Evolutionary conservation across 2,888 invertebrate species (phyloP), one percentile per base, ranked within the genome.

Genomic region (Cheilosia impressa): DNA sequence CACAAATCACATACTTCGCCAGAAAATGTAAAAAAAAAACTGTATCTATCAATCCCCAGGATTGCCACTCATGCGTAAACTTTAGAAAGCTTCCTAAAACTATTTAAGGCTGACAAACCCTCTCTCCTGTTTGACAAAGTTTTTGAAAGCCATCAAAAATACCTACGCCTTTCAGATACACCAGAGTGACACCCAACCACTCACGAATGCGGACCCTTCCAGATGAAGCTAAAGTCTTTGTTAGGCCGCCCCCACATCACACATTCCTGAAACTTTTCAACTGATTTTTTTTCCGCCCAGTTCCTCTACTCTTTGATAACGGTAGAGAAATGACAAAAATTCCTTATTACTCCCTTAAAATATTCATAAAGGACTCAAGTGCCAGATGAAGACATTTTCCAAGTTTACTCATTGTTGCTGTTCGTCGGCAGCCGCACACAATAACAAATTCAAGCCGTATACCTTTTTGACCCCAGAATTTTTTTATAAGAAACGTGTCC

Each of bases 291-390:
- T 31, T 60, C 24, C 27, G 5, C 31, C 13, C 60, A 17, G 13
- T 38, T 38, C 10, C 43, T 50, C 53, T 52, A 15, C 41, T 27
- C 34, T 17, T 62, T 60, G 68, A 68, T 53, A 68, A 62, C 68
- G 68, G 52, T 27, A 68, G n/a, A 52, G 62, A 71, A 78, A 62
- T 55, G 62, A 41, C 62, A 75, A 69, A 79, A 84, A 84, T 84
- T 79, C 75, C 79, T 76, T 84, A 84, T 84, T 79, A 84, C 66
- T 60, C 75, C 79, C 75, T 63, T 84, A 66, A 84, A 79, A 79
- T 84, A 84, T 84, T 84, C 84, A 84, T 84, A 84, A 84, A 75
- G 71, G 69, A 84, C 84, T 79, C 71, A 76, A 75, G 75, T 71
- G 65, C 52, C 69, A 79, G 75, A 84, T 84, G 79, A 84, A 84